Conservation (phyloP, 1,140 invertebrate genomes). For the Drosophila tropicalis region DNA sequence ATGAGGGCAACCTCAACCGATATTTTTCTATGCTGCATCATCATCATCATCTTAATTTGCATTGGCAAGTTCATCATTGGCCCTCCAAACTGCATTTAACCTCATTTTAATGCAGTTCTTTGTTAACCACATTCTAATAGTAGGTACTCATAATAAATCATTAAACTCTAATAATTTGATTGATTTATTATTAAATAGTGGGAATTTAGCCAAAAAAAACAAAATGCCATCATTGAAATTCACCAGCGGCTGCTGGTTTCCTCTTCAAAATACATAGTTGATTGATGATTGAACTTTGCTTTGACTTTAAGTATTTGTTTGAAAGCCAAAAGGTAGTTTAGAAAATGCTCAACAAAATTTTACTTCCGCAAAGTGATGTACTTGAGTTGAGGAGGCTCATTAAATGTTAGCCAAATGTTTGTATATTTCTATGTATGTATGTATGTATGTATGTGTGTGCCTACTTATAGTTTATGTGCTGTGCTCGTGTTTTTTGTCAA, state of each 20-base stretch:
- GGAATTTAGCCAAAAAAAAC: neutral
- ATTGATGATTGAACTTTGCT: constrained; percentile 11
- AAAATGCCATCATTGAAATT: constrained; percentile 9
- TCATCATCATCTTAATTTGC: constrained; percentile 30
- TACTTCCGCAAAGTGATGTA: constrained; percentile 53
- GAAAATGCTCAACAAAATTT: constrained; percentile 3
- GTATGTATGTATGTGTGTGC: neutral
- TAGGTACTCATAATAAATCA: neutral
- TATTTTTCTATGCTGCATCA: constrained; percentile 41
- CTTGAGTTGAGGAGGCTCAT: constrained; percentile 43
- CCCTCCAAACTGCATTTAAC: neutral
- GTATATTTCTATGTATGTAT: neutral
- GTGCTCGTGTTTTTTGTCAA: constrained; percentile 24
- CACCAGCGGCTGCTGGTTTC: neutral
- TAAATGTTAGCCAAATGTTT: constrained; percentile 26
- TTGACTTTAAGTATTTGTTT: constrained; percentile 5
- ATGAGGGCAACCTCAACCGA: constrained; percentile 57
- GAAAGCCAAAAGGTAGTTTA: no score
- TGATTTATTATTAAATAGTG: constrained; percentile 32
- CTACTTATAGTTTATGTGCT: constrained; percentile 12
- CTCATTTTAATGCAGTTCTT: constrained; percentile 9
- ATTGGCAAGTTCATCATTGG: constrained; percentile 11
- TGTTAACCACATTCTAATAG: neutral
- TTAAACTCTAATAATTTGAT: constrained; percentile 26
- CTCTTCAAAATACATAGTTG: constrained; percentile 10